These are phyloP conservation scores for Amphipoea lucens DNA, from an alignment of 2,888 invertebrate genomes.

Conservation along the genomic window DNA sequence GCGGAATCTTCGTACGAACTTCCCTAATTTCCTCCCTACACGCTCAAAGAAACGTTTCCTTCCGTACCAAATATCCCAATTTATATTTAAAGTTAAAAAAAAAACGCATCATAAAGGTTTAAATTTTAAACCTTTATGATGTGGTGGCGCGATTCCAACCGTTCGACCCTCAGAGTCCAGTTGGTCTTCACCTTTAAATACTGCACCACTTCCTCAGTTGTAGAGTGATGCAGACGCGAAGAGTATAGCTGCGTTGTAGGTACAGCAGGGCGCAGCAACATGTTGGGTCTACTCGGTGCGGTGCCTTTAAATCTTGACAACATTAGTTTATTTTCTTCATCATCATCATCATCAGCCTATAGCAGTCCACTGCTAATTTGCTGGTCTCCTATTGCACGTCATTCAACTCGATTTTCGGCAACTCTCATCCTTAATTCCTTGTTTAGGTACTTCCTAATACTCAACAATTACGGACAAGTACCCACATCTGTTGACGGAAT, in stretches of 20 bases:
- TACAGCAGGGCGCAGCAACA: too few species aligned
- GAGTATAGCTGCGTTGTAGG: too few species aligned
- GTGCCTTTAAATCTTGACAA: not conserved
- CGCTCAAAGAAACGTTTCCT: slow-evolving; percentile 5
- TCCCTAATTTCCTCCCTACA: not conserved
- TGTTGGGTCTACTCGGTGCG: too few species aligned
- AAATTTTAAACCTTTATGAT: too few species aligned
- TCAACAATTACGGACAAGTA: slow-evolving; percentile 52
- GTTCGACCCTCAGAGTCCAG: too few species aligned
- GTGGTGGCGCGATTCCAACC: too few species aligned
- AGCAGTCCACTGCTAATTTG: not conserved
- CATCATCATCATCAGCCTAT: not conserved
- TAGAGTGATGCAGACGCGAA: too few species aligned
- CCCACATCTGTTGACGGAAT: slow-evolving; percentile 72
- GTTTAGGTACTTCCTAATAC: slow-evolving; percentile 47
- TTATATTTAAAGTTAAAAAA: slow-evolving; percentile 29
- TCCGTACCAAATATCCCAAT: slow-evolving; percentile 15
- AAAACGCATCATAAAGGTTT: too few species aligned
- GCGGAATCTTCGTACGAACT: not conserved
- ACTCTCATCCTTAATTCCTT: not conserved
- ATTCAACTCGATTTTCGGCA: not conserved
- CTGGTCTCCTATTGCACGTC: not conserved
- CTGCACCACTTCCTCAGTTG: too few species aligned
- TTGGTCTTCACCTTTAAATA: too few species aligned
- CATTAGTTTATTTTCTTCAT: too few species aligned